Evolutionary conservation across 2,797 vertebrate genomes (phyloP).

Genomic region (Merluccius polli): DNA sequence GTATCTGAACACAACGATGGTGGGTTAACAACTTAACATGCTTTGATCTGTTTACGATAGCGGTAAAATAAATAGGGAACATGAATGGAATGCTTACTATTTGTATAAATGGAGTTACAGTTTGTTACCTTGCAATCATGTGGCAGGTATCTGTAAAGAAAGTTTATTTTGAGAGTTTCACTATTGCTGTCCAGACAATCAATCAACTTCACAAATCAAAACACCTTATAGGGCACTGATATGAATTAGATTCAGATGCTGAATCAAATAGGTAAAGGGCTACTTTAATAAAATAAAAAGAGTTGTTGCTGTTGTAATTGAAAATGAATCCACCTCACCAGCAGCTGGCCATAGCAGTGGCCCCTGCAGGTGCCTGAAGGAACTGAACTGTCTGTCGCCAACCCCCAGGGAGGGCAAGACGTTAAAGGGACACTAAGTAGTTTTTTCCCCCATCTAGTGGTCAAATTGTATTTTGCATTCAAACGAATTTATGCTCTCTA

Average conservation of each 20-base stretch:
- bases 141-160: neutral
- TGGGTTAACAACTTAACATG: conserved; percentile 25
- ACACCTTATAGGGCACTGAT: neutral
- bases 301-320: neutral
- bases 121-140: neutral
- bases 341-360: conserved; percentile 11
- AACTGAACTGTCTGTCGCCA: no score
- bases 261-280: neutral
- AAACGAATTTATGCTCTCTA: no score
- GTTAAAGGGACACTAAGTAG: no score
- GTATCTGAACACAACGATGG: neutral
- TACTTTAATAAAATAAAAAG: neutral
- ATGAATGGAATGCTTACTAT: conserved; percentile 1
- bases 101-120: neutral
- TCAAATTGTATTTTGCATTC: no score
- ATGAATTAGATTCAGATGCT: neutral
- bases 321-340: conserved; percentile 57
- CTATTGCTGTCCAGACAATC: no score
- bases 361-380: neutral
- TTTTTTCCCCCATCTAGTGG: no score
- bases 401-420: no score
- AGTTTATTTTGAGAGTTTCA: neutral
- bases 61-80: neutral
- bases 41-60: conserved; percentile 66
- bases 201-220: neutral